These are phyloP conservation scores for Cottus gobio DNA, from an alignment of 2,113 vertebrate species.

Conservation along the genomic window DNA sequence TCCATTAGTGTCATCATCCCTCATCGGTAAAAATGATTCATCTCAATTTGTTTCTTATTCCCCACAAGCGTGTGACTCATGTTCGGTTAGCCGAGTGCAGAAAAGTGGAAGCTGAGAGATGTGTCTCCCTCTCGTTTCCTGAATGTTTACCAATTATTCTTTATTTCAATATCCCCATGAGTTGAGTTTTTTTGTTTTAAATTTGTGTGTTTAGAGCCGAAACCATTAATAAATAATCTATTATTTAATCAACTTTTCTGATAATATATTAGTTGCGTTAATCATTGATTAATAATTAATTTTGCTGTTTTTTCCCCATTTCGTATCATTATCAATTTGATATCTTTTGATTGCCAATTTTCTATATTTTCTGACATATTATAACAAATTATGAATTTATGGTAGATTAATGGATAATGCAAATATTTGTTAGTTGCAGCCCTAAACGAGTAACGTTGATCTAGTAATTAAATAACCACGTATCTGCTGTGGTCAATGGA, in stretches of 20 bases:
- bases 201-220: not conserved
- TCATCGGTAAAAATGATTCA: constrained; percentile 60
- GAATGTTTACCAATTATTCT: not conserved
- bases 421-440: not conserved
- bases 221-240: not conserved
- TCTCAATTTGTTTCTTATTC: constrained; percentile 65
- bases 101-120: constrained; percentile 27
- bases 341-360: not conserved
- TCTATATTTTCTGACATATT: not conserved
- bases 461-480: not conserved
- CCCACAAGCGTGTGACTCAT: constrained; percentile 69
- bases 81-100: constrained; percentile 60
- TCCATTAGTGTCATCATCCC: constrained; percentile 67
- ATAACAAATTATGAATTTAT: no score
- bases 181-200: not conserved
- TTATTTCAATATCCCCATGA: not conserved
- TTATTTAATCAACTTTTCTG: not conserved
- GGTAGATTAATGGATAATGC: not conserved
- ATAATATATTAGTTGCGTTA: no score
- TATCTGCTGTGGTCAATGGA: not conserved
- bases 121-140: not conserved
- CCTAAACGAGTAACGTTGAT: not conserved
- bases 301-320: not conserved
- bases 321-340: not conserved
- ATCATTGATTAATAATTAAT: no score